Evolutionary conservation across 2,888 invertebrate genomes (phyloP).

Genomic region (Nomada fucata): DNA sequence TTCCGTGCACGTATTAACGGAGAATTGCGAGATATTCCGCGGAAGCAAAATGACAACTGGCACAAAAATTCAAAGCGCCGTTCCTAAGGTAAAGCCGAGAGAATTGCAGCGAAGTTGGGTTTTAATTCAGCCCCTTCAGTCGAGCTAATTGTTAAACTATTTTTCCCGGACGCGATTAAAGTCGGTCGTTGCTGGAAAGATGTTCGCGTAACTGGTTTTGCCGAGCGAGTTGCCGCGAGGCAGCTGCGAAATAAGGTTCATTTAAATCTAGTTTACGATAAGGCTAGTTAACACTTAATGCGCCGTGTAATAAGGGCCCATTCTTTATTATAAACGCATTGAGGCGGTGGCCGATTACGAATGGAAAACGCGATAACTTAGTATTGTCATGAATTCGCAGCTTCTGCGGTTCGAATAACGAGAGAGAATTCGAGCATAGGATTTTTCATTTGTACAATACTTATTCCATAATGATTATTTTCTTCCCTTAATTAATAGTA

Average conservation of each 20-base stretch:
- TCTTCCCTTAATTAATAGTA: too few relatives aligned
- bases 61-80: not conserved
- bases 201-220: conserved; percentile 59
- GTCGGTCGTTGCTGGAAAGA: conserved; percentile 50
- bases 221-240: conserved; percentile 23
- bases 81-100: not conserved
- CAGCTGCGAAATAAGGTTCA: conserved; percentile 61
- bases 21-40: not conserved
- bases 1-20: not conserved
- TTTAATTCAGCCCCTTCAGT: conserved; percentile 18
- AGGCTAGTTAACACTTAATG: conserved; percentile 56
- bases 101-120: conserved; percentile 9
- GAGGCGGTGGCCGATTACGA: conserved; percentile 22
- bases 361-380: conserved; percentile 11
- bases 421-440: not conserved
- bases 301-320: conserved; percentile 40
- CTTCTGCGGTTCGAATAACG: not conserved
- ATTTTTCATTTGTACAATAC: not conserved
- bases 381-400: not conserved
- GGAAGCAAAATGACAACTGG: not conserved
- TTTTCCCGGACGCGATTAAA: conserved; percentile 47
- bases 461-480: too few relatives aligned
- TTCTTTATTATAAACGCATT: conserved; percentile 53
- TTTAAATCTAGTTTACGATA: conserved; percentile 63
- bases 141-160: conserved; percentile 53